A percentile compares a stretch with the other conserved stretches of the same genome.
Conservation (phyloP, 2,113 vertebrate species). For the Spea bombifrons region DNA sequence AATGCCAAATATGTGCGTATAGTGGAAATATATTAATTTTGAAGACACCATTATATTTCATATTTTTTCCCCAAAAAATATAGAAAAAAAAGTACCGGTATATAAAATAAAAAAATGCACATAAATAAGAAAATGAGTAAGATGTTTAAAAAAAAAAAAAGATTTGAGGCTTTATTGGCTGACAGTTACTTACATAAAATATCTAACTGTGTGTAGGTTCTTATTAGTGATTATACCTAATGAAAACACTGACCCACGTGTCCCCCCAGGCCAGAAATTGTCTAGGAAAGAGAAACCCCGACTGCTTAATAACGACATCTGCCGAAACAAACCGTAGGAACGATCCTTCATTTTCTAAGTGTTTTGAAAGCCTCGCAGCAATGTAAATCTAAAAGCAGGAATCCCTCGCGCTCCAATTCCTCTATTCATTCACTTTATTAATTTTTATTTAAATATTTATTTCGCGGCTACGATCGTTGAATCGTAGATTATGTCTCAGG, state of each 20-base stretch:
- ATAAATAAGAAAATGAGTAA: neutral
- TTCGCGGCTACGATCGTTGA: too few species aligned
- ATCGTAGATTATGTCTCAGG: too few species aligned
- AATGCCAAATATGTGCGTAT: slow-evolving; percentile 7
- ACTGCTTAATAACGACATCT: slow-evolving; percentile 33
- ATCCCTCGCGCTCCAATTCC: slow-evolving; percentile 30
- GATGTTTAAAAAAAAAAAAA: neutral
- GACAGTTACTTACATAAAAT: neutral
- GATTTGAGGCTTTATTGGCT: neutral
- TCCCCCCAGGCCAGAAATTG: slow-evolving; percentile 10
- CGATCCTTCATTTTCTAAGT: slow-evolving; percentile 24
- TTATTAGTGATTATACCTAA: slow-evolving; percentile 10
- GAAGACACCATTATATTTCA: too few species aligned
- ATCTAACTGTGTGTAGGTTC: slow-evolving; percentile 5
- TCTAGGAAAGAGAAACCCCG: slow-evolving; percentile 17
- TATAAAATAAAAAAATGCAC: neutral
- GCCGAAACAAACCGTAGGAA: slow-evolving; percentile 32
- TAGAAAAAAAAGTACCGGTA: too few species aligned
- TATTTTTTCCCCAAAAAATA: too few species aligned
- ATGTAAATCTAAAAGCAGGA: neutral
- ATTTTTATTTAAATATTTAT: too few species aligned
- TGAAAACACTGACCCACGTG: slow-evolving; percentile 14
- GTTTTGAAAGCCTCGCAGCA: slow-evolving; percentile 21
- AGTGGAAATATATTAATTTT: too few species aligned
- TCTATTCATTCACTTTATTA: neutral